A percentile compares a stretch with the other conserved stretches of the same genome.
Conservation (phyloP, 2,888 invertebrate genomes). For the Ochlodes sylvanus region DNA sequence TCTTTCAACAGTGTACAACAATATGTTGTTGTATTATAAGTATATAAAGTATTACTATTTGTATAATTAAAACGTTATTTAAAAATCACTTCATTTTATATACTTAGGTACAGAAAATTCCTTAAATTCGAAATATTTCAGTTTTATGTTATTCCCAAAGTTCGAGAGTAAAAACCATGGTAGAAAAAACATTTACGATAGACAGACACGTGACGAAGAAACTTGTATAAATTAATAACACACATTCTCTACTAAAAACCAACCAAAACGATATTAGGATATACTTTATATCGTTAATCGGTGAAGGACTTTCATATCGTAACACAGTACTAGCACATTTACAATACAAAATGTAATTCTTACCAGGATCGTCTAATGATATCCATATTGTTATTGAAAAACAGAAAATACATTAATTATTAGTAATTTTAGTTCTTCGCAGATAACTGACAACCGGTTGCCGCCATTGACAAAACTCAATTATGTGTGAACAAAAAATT, state of each 20-base stretch:
- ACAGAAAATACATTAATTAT: slow-evolving; percentile 73
- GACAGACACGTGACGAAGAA: slow-evolving; percentile 39
- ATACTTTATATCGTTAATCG: slow-evolving; percentile 30
- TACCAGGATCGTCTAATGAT: slow-evolving; percentile 81
- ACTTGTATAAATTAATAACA: slow-evolving; percentile 22
- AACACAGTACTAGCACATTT: slow-evolving; percentile 42
- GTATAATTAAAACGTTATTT: not conserved
- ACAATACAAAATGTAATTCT: slow-evolving; percentile 55
- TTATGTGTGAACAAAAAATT: not conserved
- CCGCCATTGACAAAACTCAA: not conserved
- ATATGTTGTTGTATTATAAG: no score
- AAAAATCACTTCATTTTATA: no score
- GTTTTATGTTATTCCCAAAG: not conserved
- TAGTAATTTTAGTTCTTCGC: slow-evolving; percentile 49
- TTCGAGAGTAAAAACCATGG: slow-evolving; percentile 46
- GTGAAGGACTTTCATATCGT: slow-evolving; percentile 9
- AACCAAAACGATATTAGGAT: slow-evolving; percentile 30
- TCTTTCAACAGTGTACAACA: no score
- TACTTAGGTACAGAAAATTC: no score
- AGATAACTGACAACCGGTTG: slow-evolving; percentile 14
- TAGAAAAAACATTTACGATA: slow-evolving; percentile 39
- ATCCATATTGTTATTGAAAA: slow-evolving; percentile 78
- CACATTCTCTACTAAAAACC: slow-evolving; percentile 35
- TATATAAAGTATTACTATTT: not conserved
- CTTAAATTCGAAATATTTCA: not conserved